A percentile compares a stretch with the other conserved stretches of the same genome.
These are phyloP conservation scores for Ornithoptera alexandrae DNA, from an alignment of 2,888 invertebrate species.

Conservation along the genomic window DNA sequence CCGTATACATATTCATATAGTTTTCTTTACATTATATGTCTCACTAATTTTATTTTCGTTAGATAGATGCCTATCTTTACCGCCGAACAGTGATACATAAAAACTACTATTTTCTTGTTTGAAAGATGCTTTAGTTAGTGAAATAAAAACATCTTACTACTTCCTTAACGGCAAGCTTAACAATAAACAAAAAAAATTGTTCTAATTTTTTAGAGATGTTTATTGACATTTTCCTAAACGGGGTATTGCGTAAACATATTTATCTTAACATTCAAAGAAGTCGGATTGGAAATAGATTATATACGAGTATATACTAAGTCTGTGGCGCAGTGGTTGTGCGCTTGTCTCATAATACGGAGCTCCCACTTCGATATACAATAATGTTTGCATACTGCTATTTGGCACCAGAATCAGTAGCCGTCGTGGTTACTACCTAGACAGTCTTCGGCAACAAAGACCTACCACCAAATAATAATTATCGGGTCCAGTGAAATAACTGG, in stretches of 20 bases:
- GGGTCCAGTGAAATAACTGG: no score
- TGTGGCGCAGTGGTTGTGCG: no score
- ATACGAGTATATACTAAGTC: neutral
- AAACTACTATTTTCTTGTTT: neutral
- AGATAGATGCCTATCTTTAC: neutral
- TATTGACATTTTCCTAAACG: neutral
- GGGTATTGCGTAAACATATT: conserved; percentile 8
- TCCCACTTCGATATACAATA: no score
- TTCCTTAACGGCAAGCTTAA: neutral
- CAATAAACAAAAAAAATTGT: neutral
- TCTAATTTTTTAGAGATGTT: neutral
- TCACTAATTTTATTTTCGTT: no score
- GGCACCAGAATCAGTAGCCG: no score
- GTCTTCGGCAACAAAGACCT: no score
- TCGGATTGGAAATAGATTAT: conserved; percentile 6
- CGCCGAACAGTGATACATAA: neutral
- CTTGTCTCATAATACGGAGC: no score
- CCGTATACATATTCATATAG: no score
- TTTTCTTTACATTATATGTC: no score
- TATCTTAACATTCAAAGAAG: conserved; percentile 13
- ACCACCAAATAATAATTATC: no score
- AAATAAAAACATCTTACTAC: neutral
- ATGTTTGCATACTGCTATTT: no score
- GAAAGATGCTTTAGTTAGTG: neutral
- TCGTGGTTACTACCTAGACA: no score